phyloP scores from a whole-genome alignment of 2,888 invertebrate species.

The Molanna angustata region DNA sequence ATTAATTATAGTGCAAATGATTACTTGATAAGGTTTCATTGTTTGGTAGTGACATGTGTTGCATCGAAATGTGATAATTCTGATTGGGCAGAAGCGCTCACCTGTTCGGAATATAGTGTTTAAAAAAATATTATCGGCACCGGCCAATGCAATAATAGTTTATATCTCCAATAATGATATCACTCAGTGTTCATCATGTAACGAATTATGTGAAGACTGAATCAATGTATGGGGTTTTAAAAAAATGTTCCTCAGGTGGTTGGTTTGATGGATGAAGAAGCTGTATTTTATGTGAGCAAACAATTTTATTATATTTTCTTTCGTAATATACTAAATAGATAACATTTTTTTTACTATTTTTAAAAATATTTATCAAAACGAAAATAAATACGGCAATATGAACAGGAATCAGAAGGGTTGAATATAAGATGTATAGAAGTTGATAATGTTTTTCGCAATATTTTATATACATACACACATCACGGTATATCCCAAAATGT shows the following conservation, averaged over 20 bases:
- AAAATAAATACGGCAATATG: no score
- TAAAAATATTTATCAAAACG: no score
- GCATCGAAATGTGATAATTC: conserved; percentile 10
- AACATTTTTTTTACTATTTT: not conserved
- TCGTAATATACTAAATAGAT: not conserved
- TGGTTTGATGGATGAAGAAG: conserved; percentile 23
- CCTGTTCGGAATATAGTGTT: not conserved
- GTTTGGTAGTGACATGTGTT: conserved; percentile 22
- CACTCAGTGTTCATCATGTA: conserved; percentile 1
- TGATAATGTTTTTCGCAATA: no score
- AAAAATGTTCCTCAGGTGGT: conserved; percentile 32
- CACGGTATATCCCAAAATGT: no score
- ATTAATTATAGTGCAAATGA: not conserved
- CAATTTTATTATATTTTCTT: not conserved
- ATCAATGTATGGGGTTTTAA: conserved; percentile 11
- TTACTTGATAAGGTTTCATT: conserved; percentile 9
- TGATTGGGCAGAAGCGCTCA: not conserved
- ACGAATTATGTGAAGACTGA: conserved; percentile 10
- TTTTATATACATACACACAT: no score
- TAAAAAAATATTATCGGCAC: not conserved
- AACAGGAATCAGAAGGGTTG: no score
- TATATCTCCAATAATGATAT: not conserved
- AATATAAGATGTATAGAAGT: no score
- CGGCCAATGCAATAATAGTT: no score
- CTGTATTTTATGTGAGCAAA: conserved; percentile 20